Base-by-base conservation (phyloP, 1,140 invertebrate species). In the Meloidogyne exigua region DNA sequence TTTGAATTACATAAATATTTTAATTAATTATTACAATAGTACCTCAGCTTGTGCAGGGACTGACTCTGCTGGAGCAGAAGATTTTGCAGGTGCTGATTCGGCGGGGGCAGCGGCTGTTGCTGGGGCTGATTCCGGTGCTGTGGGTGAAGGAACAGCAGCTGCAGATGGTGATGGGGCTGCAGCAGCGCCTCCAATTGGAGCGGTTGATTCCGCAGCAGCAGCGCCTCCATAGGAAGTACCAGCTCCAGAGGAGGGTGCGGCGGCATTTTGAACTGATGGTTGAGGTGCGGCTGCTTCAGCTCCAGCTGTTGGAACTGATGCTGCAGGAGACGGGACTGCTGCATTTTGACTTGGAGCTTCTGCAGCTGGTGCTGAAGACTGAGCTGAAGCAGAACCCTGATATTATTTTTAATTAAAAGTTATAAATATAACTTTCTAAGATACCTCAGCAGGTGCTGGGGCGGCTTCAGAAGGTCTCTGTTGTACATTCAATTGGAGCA, bases 131-230 rank as follows among this genome's bases (percentile, higher is more conserved):
- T 36, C 49, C 4, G 26, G n/a, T 18, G 57, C 69, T 3, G 69
- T 12, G 18, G 44, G 15, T 3, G 39, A 26, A 9, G 71, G 62
- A n/a, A 28, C 77, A 42, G 66, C 79, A 57, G 70, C 72, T 39
- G 4, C 36, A 39, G 36, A 39, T 66, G 68, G 70, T 26, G 72
- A 77, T 15, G 71, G 69, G 75, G 76, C 79, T 49, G 76, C 76
- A 26, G 44, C 76, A 78, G 70, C 75, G 28, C 32, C 32, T 11
- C 42, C 76, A 21, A 36, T 68, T 44, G 62, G 75, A 26, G 76
- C 76, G 67, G 70, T 57, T 18, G 32, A 68, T 39, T 68, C 57
- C 57, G 68, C 76, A 65, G 73, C 62, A 32, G 74, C 74, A 26
- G 77, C 74, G 13, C 68, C 75, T 28, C 32, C 68, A 13, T 39